Percentiles rank a stretch among this genome's conserved stretches.
These are phyloP conservation scores for Polyploca ridens DNA, from an alignment of 2,888 invertebrate species.

Conservation along the genomic window DNA sequence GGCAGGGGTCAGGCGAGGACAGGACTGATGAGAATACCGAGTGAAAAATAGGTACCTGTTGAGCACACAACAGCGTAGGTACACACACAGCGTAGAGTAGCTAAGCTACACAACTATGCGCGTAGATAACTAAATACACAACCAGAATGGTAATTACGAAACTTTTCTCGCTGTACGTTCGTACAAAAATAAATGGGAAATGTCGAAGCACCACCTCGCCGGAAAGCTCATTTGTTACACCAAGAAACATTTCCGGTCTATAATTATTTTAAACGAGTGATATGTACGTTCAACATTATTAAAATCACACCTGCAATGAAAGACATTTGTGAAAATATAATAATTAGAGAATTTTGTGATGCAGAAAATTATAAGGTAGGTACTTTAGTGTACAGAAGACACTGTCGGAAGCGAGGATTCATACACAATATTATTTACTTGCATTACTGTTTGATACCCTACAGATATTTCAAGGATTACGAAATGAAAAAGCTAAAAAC, in stretches of 20 bases:
- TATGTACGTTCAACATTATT: neutral
- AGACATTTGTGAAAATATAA: too few relatives aligned
- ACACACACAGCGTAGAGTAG: neutral
- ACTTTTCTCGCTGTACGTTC: slow-evolving; percentile 40
- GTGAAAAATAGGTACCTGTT: slow-evolving; percentile 52
- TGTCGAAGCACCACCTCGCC: slow-evolving; percentile 30
- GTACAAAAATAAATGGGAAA: slow-evolving; percentile 49
- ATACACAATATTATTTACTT: too few relatives aligned
- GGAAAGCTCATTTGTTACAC: slow-evolving; percentile 30
- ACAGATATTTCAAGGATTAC: too few relatives aligned
- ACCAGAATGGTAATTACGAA: slow-evolving; percentile 52
- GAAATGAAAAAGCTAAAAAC: too few relatives aligned
- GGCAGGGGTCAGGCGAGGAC: slow-evolving; percentile 25
- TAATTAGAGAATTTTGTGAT: too few relatives aligned
- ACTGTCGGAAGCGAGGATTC: too few relatives aligned
- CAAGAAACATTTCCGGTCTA: slow-evolving; percentile 13
- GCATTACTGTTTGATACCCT: too few relatives aligned
- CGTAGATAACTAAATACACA: slow-evolving; percentile 26
- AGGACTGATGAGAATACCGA: slow-evolving; percentile 44
- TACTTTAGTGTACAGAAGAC: too few relatives aligned
- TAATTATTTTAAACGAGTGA: neutral
- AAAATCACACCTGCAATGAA: too few relatives aligned
- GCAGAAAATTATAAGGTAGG: too few relatives aligned
- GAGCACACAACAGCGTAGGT: slow-evolving; percentile 22
- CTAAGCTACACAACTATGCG: too few relatives aligned